A percentile compares a stretch with the other conserved stretches of the same genome.
phyloP scores from a whole-genome alignment of 2,888 invertebrate species.

The Chymomyza procnemis region DNA sequence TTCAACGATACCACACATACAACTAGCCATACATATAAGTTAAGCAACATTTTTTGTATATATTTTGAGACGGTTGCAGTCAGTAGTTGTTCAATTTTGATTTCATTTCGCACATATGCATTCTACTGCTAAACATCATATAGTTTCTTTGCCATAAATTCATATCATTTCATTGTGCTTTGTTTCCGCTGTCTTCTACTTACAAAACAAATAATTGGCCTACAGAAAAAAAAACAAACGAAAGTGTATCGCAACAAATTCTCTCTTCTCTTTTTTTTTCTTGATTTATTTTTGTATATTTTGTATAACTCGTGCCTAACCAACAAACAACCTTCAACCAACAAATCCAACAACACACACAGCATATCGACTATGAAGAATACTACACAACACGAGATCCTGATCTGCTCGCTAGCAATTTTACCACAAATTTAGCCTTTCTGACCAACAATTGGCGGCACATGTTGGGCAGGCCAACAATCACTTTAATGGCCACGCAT shows the following conservation, averaged over 20 bases:
- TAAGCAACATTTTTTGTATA: background rate
- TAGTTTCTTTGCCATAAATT: background rate
- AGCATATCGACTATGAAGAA: conserved; percentile 94
- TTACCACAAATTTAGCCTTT: conserved; percentile 95
- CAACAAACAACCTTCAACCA: conserved; percentile 26
- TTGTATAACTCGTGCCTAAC: conserved; percentile 41
- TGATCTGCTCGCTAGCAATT: conserved; percentile 94
- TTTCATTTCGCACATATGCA: background rate
- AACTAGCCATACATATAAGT: conserved; percentile 13
- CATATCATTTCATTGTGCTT: conserved; percentile 15
- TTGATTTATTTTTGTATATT: conserved; percentile 7
- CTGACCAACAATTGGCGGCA: conserved; percentile 97
- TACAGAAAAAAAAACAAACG: conserved; percentile 13
- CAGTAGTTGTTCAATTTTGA: background rate
- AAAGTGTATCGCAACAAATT: background rate
- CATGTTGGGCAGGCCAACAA: conserved; percentile 96
- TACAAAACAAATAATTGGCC: background rate
- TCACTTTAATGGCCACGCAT: conserved; percentile 92
- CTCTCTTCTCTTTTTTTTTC: background rate
- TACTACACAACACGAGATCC: conserved; percentile 98
- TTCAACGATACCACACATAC: conserved; percentile 1
- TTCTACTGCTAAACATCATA: background rate
- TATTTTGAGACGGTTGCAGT: background rate
- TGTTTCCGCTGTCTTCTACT: conserved; percentile 18
- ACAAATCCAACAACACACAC: conserved; percentile 41